phyloP scores from a whole-genome alignment of 2,113 vertebrate species.

The Paedocypris sp. region DNA sequence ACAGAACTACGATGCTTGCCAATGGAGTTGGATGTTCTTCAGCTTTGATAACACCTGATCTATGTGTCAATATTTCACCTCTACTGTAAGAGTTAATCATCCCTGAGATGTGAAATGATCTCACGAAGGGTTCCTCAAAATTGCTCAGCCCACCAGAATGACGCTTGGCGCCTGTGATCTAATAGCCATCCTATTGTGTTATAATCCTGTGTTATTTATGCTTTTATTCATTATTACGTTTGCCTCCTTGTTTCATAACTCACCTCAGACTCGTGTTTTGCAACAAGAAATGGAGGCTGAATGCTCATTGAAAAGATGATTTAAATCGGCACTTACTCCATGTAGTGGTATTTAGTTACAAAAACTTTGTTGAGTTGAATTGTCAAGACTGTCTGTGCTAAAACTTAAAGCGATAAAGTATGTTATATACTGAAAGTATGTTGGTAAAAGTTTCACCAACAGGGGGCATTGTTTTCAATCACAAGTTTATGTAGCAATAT shows the following conservation, averaged over 20 bases:
- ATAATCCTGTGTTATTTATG: not conserved
- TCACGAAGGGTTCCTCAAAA: constrained; percentile 16
- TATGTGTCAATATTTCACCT: constrained; percentile 35
- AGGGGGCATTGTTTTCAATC: no score
- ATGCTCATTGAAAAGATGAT: no score
- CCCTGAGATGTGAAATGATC: constrained; percentile 18
- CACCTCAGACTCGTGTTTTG: not conserved
- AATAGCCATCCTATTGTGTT: not conserved
- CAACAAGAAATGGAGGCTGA: not conserved
- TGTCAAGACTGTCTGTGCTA: no score
- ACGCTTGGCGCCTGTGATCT: constrained; percentile 7
- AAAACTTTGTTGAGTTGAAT: no score
- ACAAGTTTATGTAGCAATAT: no score
- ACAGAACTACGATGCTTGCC: constrained; percentile 31
- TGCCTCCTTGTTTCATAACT: not conserved
- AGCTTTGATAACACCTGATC: constrained; percentile 41
- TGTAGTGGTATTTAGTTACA: no score
- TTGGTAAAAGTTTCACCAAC: no score
- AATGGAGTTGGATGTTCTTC: constrained; percentile 34
- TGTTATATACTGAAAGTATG: no score
- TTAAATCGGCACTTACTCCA: no score
- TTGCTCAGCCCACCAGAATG: constrained; percentile 3
- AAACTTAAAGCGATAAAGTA: no score
- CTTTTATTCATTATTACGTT: not conserved
- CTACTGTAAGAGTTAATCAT: constrained; percentile 29